Evolutionary conservation across 2,888 invertebrate genomes (phyloP).

Genomic region (Cataglyphis rosenhaueri): DNA sequence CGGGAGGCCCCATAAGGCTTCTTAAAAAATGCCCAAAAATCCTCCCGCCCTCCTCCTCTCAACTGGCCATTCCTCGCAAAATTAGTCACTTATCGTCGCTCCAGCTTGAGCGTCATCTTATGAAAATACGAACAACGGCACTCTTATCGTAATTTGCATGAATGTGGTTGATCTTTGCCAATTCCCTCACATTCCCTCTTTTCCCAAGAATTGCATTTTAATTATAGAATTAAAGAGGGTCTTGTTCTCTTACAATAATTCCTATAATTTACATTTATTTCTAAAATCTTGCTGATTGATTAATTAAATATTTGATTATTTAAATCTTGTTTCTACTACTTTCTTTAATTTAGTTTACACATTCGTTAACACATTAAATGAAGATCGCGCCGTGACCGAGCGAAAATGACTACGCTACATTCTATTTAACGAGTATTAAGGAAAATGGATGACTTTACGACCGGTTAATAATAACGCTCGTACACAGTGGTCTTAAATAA

Average conservation of each 20-base stretch:
- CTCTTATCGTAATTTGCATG: conserved; percentile 31
- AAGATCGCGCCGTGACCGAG: not conserved
- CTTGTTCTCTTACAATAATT: conserved; percentile 6
- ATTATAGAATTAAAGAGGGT: not conserved
- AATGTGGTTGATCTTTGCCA: not conserved
- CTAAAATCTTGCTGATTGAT: conserved; percentile 3
- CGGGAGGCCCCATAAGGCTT: conserved; percentile 47
- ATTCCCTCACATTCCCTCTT: not conserved
- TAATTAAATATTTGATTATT: conserved; percentile 1
- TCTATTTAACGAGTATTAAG: not conserved
- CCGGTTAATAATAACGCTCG: conserved; percentile 27
- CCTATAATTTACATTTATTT: not conserved
- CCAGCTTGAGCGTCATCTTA: conserved; percentile 20
- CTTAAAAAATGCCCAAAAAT: conserved; percentile 62
- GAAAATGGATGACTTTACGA: conserved; percentile 11
- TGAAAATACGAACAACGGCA: conserved; percentile 37
- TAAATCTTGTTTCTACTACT: not conserved
- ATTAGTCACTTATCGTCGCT: conserved; percentile 45
- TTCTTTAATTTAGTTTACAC: not conserved
- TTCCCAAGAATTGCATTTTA: conserved; percentile 14
- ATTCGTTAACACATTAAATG: not conserved
- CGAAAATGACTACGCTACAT: not conserved
- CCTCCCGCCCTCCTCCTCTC: not conserved
- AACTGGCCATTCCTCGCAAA: conserved; percentile 6
- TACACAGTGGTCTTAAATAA: conserved; percentile 32